Conservation (phyloP, 2,888 invertebrate genomes). For the Andrena haemorrhoa region DNA sequence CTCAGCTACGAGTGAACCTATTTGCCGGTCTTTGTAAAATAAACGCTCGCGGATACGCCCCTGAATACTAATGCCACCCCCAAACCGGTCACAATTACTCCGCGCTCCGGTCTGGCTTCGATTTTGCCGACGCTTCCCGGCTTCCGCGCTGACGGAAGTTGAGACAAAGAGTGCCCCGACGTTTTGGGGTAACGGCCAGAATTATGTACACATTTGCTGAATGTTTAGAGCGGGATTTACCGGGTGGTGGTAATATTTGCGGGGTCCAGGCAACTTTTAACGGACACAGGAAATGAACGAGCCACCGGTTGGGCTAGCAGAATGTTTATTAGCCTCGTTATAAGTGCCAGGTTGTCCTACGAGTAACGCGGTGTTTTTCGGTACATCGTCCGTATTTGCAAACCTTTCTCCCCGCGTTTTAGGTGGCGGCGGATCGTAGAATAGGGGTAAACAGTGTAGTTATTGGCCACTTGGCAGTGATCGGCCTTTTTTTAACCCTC, state of each 20-base stretch:
- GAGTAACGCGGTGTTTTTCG: no score
- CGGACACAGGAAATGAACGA: no score
- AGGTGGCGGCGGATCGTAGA: no score
- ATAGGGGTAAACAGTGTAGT: no score
- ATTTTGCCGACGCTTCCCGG: constrained; percentile 9
- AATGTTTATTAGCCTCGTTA: no score
- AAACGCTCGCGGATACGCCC: constrained; percentile 78
- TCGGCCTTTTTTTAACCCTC: no score
- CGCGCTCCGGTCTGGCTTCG: constrained; percentile 11
- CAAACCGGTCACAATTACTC: constrained; percentile 38
- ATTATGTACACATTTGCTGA: constrained; percentile 27
- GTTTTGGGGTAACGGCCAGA: constrained; percentile 4
- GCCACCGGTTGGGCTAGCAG: no score
- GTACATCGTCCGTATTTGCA: no score
- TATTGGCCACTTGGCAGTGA: no score
- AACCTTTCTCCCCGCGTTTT: no score
- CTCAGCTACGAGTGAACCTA: constrained; percentile 66
- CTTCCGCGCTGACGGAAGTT: constrained; percentile 16
- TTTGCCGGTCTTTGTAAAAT: constrained; percentile 82
- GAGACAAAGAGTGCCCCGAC: constrained; percentile 33
- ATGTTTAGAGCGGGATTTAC: constrained; percentile 31
- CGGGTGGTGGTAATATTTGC: constrained; percentile 6
- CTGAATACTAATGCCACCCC: constrained; percentile 78
- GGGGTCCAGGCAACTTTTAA: background rate
- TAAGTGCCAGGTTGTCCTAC: no score